phyloP scores from a whole-genome alignment of 2,797 vertebrate species.

The Notolepis coatsorum region DNA sequence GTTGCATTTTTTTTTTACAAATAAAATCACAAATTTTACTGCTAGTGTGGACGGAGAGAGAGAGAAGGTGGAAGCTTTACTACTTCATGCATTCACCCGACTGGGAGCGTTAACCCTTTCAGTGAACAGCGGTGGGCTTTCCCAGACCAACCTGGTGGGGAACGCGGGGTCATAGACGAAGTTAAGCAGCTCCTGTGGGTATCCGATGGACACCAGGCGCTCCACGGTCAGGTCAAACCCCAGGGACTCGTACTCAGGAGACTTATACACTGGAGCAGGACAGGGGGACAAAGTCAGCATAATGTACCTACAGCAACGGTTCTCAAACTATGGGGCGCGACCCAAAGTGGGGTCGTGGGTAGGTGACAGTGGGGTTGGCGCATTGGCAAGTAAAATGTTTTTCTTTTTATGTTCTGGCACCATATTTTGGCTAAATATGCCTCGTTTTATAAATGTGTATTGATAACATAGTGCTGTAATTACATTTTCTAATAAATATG shows the following conservation, averaged over 20 bases:
- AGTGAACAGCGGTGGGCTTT: slow-evolving; percentile 4
- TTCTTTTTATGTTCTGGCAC: too few species aligned
- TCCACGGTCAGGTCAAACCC: slow-evolving; percentile 93
- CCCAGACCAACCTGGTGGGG: slow-evolving; percentile 86
- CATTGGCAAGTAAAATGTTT: too few species aligned
- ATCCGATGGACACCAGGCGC: slow-evolving; percentile 91
- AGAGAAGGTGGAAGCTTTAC: background rate
- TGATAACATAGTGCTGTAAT: too few species aligned
- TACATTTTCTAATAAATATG: too few species aligned
- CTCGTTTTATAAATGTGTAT: too few species aligned
- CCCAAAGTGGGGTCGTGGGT: too few species aligned
- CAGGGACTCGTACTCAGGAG: slow-evolving; percentile 91
- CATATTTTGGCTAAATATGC: too few species aligned
- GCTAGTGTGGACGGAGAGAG: background rate
- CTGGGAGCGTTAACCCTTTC: background rate
- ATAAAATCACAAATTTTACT: too few species aligned
- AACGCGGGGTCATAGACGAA: slow-evolving; percentile 93
- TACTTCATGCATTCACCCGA: background rate
- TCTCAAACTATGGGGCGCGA: too few species aligned
- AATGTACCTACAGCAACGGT: too few species aligned
- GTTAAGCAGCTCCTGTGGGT: slow-evolving; percentile 91
- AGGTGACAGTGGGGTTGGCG: too few species aligned
- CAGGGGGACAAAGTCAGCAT: background rate
- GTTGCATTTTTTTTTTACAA: too few species aligned
- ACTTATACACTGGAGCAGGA: slow-evolving; percentile 85